These are phyloP conservation scores for Chelidonichthys spinosus DNA, from an alignment of 2,797 vertebrate genomes.

Conservation along the genomic window DNA sequence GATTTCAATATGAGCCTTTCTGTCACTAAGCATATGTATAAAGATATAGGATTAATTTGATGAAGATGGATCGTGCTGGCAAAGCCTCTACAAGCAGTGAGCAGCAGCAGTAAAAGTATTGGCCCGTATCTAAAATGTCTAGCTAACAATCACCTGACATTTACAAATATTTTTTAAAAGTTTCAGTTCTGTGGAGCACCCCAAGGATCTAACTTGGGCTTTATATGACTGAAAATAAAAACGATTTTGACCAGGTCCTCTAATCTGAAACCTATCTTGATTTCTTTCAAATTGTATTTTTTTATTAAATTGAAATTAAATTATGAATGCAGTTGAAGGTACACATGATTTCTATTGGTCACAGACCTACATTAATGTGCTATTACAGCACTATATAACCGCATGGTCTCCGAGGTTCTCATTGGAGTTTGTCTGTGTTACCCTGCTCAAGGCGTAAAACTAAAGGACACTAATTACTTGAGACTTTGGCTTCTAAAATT, in stretches of 20 bases:
- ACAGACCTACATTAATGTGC: neutral
- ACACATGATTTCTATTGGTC: neutral
- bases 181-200: neutral
- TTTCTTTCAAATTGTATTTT: no score
- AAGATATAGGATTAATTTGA: constrained; percentile 61
- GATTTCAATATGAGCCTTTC: constrained; percentile 58
- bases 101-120: constrained; percentile 6
- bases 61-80: constrained; percentile 41
- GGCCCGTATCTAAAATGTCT: constrained; percentile 7
- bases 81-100: constrained; percentile 32
- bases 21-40: constrained; percentile 64
- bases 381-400: neutral
- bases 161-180: neutral
- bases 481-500: neutral
- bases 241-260: neutral
- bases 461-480: neutral
- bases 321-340: no score
- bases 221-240: no score
- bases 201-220: neutral
- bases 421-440: neutral
- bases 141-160: neutral
- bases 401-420: neutral
- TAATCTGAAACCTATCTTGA: neutral
- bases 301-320: no score
- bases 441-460: neutral